A percentile compares a stretch with the other conserved stretches of the same genome.
Conservation (phyloP, 1,140 invertebrate genomes). For the Drosophila miranda region DNA sequence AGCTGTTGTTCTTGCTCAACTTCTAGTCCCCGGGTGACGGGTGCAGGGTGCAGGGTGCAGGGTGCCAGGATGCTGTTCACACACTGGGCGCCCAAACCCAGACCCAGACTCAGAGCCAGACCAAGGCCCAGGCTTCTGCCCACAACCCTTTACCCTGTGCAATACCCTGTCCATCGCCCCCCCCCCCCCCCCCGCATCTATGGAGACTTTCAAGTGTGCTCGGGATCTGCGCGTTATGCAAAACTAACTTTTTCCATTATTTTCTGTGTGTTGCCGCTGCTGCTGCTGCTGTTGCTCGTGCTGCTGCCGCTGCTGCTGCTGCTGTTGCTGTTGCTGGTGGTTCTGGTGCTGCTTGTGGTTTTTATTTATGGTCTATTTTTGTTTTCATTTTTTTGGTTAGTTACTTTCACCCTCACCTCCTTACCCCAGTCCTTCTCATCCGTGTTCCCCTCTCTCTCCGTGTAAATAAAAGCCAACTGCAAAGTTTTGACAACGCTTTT, state of each 20-base stretch:
- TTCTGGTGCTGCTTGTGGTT: slow-evolving; percentile 57
- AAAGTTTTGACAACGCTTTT: slow-evolving; percentile 77
- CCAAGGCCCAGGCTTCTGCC: no score
- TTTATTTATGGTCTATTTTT: slow-evolving; percentile 80
- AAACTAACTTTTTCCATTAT: slow-evolving; percentile 81
- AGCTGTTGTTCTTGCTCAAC: slow-evolving; percentile 58
- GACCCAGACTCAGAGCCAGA: neutral
- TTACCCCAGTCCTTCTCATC: neutral
- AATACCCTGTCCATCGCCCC: slow-evolving; percentile 2
- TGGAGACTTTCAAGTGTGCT: slow-evolving; percentile 65
- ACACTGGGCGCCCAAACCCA: slow-evolving; percentile 18
- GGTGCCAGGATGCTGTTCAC: slow-evolving; percentile 16
- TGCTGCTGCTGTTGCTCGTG: neutral
- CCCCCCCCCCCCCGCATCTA: slow-evolving; percentile 2
- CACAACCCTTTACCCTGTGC: slow-evolving; percentile 14
- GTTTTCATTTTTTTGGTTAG: slow-evolving; percentile 73
- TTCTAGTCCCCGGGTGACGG: slow-evolving; percentile 15
- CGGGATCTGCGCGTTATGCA: slow-evolving; percentile 70
- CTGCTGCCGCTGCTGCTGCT: slow-evolving; percentile 9
- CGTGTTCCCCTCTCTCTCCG: slow-evolving; percentile 17
- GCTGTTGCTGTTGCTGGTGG: slow-evolving; percentile 3
- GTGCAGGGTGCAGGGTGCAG: neutral
- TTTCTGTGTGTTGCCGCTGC: slow-evolving; percentile 61
- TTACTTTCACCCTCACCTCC: slow-evolving; percentile 47
- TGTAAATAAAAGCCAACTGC: slow-evolving; percentile 79